Percentiles rank a stretch among this genome's conserved stretches.
These are phyloP conservation scores for Pelodiscus sinensis DNA, from an alignment of 2,113 vertebrate genomes.

Conservation along the genomic window DNA sequence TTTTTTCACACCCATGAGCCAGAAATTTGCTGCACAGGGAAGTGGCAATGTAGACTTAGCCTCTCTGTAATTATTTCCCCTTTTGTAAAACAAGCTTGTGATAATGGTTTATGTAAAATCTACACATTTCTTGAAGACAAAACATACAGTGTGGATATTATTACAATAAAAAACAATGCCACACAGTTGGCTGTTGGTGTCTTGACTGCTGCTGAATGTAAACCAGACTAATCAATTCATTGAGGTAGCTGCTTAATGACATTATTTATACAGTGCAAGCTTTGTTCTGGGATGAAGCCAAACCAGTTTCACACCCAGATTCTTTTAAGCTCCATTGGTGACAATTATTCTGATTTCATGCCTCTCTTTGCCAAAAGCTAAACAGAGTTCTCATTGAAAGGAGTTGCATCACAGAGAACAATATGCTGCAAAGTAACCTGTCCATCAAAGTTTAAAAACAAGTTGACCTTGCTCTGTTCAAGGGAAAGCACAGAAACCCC, in stretches of 20 bases:
- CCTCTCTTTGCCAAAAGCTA: not conserved
- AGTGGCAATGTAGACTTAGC: not conserved
- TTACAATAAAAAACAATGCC: not conserved
- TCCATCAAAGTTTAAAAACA: not conserved
- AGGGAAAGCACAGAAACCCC: not conserved
- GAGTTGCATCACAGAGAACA: not conserved
- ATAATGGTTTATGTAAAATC: not conserved
- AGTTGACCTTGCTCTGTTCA: not conserved
- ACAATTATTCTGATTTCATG: not conserved
- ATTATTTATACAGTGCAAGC: not conserved
- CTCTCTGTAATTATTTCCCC: no score
- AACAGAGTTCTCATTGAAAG: not conserved
- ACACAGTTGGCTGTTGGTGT: not conserved
- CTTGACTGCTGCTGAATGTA: not conserved
- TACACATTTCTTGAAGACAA: not conserved
- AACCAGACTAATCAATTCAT: not conserved
- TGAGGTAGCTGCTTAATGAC: not conserved
- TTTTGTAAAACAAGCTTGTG: not conserved
- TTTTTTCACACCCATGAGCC: no score
- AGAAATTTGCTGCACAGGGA: no score
- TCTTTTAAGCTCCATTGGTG: not conserved
- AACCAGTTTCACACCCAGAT: not conserved
- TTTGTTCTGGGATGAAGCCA: constrained; percentile 14
- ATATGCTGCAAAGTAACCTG: not conserved
- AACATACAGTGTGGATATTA: not conserved